Conservation (phyloP, 2,113 vertebrate genomes). For the Zosterops pallidus region DNA sequence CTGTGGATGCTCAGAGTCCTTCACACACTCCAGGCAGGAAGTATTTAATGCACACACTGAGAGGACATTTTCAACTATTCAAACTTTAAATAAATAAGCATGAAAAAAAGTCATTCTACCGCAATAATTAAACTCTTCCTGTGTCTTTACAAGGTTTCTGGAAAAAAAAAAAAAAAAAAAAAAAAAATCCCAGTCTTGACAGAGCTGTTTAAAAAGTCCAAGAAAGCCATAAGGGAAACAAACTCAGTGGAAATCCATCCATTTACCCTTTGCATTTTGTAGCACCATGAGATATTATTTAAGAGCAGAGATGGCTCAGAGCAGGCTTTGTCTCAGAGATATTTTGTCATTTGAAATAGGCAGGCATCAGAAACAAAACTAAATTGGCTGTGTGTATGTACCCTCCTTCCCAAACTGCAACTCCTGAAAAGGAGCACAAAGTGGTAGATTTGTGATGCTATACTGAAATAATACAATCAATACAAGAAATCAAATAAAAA, state of each 20-base stretch:
- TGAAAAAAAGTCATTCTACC: background rate
- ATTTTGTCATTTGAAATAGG: background rate
- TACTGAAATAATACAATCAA: no score
- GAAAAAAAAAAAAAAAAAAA: background rate
- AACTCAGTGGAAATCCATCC: background rate
- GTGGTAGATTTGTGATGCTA: no score
- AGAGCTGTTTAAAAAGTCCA: background rate
- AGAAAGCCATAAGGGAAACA: background rate
- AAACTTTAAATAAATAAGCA: slow-evolving; percentile 45
- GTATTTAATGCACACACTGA: slow-evolving; percentile 20
- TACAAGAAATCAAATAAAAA: no score
- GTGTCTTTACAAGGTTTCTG: slow-evolving; percentile 18
- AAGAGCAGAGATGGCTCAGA: background rate
- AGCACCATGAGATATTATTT: background rate
- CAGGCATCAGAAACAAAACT: background rate
- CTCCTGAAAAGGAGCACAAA: no score
- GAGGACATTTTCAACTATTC: slow-evolving; percentile 50
- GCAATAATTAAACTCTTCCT: slow-evolving; percentile 53
- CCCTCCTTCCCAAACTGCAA: background rate
- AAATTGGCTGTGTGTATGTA: accelerated
- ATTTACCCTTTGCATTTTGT: background rate
- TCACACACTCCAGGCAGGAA: slow-evolving; percentile 63
- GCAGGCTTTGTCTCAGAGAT: background rate
- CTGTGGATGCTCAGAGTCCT: slow-evolving; percentile 37
- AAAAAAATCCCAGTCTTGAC: background rate